Base-by-base conservation (phyloP, 2,113 vertebrate genomes). In the Lipotes vexillifer region DNA sequence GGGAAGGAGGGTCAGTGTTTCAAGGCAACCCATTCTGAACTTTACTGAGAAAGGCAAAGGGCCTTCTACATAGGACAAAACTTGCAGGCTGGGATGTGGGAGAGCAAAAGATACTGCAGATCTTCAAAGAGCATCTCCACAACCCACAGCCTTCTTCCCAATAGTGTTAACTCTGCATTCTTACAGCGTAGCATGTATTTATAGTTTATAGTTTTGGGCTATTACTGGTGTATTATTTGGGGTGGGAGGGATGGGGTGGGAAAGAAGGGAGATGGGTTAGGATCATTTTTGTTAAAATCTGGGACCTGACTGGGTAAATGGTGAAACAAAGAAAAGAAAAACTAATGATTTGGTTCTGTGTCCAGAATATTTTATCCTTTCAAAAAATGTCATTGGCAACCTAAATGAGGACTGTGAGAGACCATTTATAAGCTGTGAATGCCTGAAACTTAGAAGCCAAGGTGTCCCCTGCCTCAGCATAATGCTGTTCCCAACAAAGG, bases 21-120 rank as follows among this genome's bases (percentile, higher is more conserved):
- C 69, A 57, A 91, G 89, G 96, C 98, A 82, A 18, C 57, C 69
- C 5, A 3, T 74, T 95, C 65, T 93, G 80, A 88, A 93, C 90
- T 97, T 97, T 68, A 93, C 89, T 97, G 95, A 95, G 97, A 94
- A 97, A 94, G 80, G 75, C 90, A 69, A 97, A 98, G 49, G n/a
- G 96, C 97, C 98, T 98, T 97, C 97, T 97, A 92, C 93, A 97
- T 97, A 98, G 98, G 97, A 98, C 90, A 93, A 18, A 97, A 41
- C 1, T 87, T 93, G 97, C 96, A 81, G 96, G 72, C 75, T 49
- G 96, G 90, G 96, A 77, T 96, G 97, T 97, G 97, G 97, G 96
- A 91, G 59, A 96, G 96, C 97, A 52, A 17, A 52, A 52, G 15
- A 18, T 52, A 52, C 15, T 52, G 15, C 6, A 52, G 52, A 52